Base-by-base conservation (phyloP, 1,140 invertebrate species). In the Drosophila serrata region DNA sequence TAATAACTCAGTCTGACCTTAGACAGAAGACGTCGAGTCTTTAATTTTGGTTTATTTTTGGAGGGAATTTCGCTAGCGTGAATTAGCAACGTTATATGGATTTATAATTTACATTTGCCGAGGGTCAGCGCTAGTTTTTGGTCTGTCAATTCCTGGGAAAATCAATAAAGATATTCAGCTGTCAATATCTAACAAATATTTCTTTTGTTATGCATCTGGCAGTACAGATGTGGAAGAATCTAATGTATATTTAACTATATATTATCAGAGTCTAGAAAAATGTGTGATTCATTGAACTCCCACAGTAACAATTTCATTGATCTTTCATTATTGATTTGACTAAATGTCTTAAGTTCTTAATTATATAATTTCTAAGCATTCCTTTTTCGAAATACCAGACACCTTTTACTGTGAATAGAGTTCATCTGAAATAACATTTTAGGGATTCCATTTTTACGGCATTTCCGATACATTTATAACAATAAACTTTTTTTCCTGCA, bases 1-100 rank as follows among this genome's bases (percentile, higher is more conserved):
- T 87, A 88, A 88, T 90, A 88, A 75, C 76, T 78, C 59, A 73
- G 64, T 68, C 75, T 63, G 72, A 77, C 84, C 84, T 88, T 79
- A 82, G 64, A 35, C 65, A 27, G 9, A 49, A 29, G 55, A 9
- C 58, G 60, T 39, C 59, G 42, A 75, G 39, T 56, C 37, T 39
- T 27, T 53, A 24, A 3, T 74, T 53, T 56, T 43, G 15, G 35
- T 64, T 27, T 48, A 45, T 56, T 75, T 74, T n/a, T 13, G 31
- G 31, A 35, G 75, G 84, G 82, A 68, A 82, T 88, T 77, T 88
- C 61, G 60, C 19, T 62, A 77, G 79, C 72, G 72, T 76, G 64
- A 88, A 87, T 88, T 82, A 79, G 84, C 80, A 61, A 58, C 40
- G 56, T 77, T 51, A 60, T 76, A 76, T 55, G 51, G 61, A 77